Evolutionary conservation across 1,140 invertebrate genomes (phyloP).

Genomic region (Drosophila guanche): DNA sequence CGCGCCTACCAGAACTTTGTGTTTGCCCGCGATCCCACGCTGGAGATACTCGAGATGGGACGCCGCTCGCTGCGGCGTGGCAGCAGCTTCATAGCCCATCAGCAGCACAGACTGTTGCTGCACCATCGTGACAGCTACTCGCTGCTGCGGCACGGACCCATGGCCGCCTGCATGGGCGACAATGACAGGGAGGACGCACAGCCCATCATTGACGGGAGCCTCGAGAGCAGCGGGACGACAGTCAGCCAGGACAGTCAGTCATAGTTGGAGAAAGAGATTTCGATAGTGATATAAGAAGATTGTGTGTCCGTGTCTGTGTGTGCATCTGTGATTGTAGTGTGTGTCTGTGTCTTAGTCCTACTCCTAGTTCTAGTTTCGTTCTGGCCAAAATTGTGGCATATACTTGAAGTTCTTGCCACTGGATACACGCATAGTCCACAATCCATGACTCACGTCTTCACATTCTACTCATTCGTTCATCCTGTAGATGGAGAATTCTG

Average conservation of each 20-base stretch:
- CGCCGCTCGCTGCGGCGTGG: constrained; percentile 88
- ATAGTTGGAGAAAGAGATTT: constrained; percentile 38
- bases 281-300: constrained; percentile 19
- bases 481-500: constrained; percentile 27
- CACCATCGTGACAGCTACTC: constrained; percentile 86
- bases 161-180: constrained; percentile 60
- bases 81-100: constrained; percentile 88
- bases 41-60: constrained; percentile 90
- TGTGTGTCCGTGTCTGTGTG: constrained; percentile 2
- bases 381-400: constrained; percentile 75
- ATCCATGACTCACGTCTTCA: constrained; percentile 16
- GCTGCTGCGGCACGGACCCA: constrained; percentile 83
- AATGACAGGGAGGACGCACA: constrained; percentile 57
- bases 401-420: constrained; percentile 52
- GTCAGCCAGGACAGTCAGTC: constrained; percentile 32
- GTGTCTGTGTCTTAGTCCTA: constrained; percentile 11
- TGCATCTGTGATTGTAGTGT: constrained; percentile 10
- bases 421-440: constrained; percentile 23
- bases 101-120: constrained; percentile 87
- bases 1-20: constrained; percentile 90
- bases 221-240: constrained; percentile 5
- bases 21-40: constrained; percentile 86
- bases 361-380: constrained; percentile 54
- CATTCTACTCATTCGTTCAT: constrained; percentile 39
- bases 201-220: constrained; percentile 66